Evolutionary conservation across 2,888 invertebrate species (phyloP), one percentile per base, ranked within the genome.

Genomic region (Lasioglossum vierecki): DNA sequence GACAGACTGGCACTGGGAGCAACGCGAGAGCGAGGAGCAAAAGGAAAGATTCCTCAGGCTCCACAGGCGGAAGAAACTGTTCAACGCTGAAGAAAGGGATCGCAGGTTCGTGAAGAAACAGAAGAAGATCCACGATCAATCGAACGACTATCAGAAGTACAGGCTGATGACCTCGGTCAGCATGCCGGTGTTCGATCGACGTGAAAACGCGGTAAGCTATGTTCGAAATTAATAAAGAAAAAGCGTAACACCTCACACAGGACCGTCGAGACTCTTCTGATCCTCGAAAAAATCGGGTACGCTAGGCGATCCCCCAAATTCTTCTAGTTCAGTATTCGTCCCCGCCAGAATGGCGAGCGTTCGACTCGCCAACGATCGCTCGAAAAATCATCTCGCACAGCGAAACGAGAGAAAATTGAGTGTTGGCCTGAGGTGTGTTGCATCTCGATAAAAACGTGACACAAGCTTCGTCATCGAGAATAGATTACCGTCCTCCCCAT

Each of bases 151-250:
- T 66, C 97, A 97, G 90, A 96, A 96, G 82, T 98, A 98, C 94
- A 97, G 97, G 91, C 96, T 99, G 94, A 98, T 99, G 97, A 99
- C 98, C 22, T 98, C 99, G 11, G 98, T 99, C 26, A 98, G 99
- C 81, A 97, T 98, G 96, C 99, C 99, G 11, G 99, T 99, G 60
- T 99, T 98, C 94, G 98, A 99, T 95, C 96, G 97, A 90, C 97
- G 98, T 73, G 97, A 97, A 90, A 97, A 97, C 95, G 97, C 97
- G 96, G 98, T 98, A 96, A 96, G 97, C n/a, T 11, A 57, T 57
- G 22, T n/a, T 57, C n/a, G 8, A 4, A 57, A 11, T n/a, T 0
- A 22, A 95, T 22, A 22, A 30, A 30, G 35, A 35, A 18, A 22
- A 35, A 66, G 18, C 35, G 18, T 66, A 66, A 35, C 66, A 35